Percentiles rank a stretch among this genome's conserved stretches.
Conservation (phyloP, 2,888 invertebrate genomes). For the Habrosyne pyritoides region DNA sequence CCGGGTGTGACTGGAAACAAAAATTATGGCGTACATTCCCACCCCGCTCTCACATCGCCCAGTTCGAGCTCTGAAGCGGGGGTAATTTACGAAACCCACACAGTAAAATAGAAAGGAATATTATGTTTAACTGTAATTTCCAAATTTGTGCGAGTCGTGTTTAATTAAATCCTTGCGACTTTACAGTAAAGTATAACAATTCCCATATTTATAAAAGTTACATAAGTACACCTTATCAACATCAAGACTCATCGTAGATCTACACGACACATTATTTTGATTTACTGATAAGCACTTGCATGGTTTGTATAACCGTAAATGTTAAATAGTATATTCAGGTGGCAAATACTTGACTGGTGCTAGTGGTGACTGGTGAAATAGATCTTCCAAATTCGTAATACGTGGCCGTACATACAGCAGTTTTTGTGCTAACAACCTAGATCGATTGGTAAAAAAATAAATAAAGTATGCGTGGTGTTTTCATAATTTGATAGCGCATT, state of each 20-base stretch:
- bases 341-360: too few species aligned
- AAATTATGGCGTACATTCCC: slow-evolving; percentile 47
- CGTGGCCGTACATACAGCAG: slow-evolving; percentile 16
- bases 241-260: not conserved
- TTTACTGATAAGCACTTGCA: not conserved
- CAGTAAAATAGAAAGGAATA: slow-evolving; percentile 44
- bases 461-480: slow-evolving; percentile 21
- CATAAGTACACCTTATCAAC: not conserved
- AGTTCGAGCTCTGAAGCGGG: slow-evolving; percentile 26
- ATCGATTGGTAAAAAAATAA: slow-evolving; percentile 28
- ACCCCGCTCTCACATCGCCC: slow-evolving; percentile 25
- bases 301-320: too few species aligned
- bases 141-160: not conserved
- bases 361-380: too few species aligned
- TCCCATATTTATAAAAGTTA: not conserved
- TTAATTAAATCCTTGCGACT: slow-evolving; percentile 18
- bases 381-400: not conserved
- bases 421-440: slow-evolving; percentile 31
- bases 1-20: slow-evolving; percentile 49
- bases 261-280: not conserved
- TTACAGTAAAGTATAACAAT: not conserved
- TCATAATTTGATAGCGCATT: slow-evolving; percentile 22
- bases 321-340: too few species aligned
- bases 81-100: slow-evolving; percentile 46
- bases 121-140: slow-evolving; percentile 30